Evolutionary conservation across 2,797 vertebrate species (phyloP).

Genomic region (Halcyon smyrnensis): DNA sequence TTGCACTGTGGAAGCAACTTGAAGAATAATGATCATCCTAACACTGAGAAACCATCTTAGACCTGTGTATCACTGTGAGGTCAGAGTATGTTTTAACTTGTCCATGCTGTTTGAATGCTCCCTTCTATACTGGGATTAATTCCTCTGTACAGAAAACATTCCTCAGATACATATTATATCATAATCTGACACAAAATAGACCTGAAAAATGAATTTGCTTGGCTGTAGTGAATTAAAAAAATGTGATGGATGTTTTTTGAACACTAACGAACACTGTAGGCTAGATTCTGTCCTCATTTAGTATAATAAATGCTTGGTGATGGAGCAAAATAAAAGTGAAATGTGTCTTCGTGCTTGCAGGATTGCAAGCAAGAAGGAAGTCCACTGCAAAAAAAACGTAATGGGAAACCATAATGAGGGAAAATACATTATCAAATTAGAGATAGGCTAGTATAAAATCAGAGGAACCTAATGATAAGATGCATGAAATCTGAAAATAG

Average conservation of each 20-base stretch:
- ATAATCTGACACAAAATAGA: background rate
- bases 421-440: background rate
- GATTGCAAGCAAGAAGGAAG: background rate
- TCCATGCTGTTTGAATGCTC: background rate
- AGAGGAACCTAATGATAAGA: background rate
- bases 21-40: background rate
- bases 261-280: background rate
- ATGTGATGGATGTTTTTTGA: background rate
- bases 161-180: background rate
- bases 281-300: background rate
- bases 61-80: background rate
- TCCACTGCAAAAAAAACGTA: background rate
- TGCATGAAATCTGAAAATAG: background rate
- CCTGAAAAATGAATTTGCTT: background rate
- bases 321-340: background rate
- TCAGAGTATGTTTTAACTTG: background rate
- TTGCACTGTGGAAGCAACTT: background rate
- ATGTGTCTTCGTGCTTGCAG: fast-evolving
- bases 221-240: background rate
- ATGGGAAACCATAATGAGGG: background rate
- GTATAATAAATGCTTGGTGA: background rate
- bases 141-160: background rate
- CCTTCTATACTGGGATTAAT: background rate
- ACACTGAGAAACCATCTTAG: background rate
- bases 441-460: background rate